Conservation (phyloP, 2,113 vertebrate species). For the Ascaphus truei region DNA sequence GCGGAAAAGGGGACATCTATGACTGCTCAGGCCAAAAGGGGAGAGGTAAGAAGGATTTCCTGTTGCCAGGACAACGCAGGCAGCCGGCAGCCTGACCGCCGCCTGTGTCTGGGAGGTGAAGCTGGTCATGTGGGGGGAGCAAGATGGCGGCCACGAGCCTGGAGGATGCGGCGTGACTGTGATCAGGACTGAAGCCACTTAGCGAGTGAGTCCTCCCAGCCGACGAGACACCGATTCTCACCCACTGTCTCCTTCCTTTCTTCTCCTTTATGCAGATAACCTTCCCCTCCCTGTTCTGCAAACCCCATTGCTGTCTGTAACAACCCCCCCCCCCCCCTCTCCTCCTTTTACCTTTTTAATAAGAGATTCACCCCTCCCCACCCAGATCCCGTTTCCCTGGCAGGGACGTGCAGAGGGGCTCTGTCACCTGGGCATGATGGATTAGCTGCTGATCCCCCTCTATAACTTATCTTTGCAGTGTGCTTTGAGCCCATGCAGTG, state of each 20-base stretch:
- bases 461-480: slow-evolving; percentile 19
- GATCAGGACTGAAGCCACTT: background rate
- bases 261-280: background rate
- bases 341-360: too few species aligned
- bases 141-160: slow-evolving; percentile 68
- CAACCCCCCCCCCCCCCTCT: slow-evolving; percentile 7
- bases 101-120: slow-evolving; percentile 37
- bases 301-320: slow-evolving; percentile 56
- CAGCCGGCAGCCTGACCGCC: slow-evolving; percentile 20
- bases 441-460: background rate
- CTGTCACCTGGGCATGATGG: background rate
- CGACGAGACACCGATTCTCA: background rate
- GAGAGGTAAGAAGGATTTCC: slow-evolving; percentile 35
- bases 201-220: background rate
- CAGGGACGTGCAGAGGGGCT: slow-evolving; percentile 8
- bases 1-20: background rate
- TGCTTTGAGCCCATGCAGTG: slow-evolving; percentile 17
- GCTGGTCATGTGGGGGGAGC: slow-evolving; percentile 49
- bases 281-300: too few species aligned
- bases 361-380: slow-evolving; percentile 28
- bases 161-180: slow-evolving; percentile 59
- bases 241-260: background rate
- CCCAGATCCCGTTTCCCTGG: slow-evolving; percentile 8
- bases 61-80: slow-evolving; percentile 60
- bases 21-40: background rate